Percentiles rank a stretch among this genome's conserved stretches.
Evolutionary conservation across 2,113 vertebrate species (phyloP).

Genomic region (Stictonetta naevosa): DNA sequence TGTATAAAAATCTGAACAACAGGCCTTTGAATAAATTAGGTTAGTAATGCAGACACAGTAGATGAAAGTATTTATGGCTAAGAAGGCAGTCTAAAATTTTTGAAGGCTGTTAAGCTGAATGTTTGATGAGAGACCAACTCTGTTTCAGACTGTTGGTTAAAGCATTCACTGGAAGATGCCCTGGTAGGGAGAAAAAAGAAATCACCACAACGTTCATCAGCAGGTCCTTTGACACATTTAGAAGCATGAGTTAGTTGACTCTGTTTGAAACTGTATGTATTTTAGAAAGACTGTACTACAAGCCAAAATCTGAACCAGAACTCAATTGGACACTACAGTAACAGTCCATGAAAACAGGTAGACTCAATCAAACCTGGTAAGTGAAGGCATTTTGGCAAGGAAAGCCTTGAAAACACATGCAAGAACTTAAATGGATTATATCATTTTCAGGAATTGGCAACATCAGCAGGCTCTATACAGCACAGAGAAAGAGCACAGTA

Average conservation of each 20-base stretch:
- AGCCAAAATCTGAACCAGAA: not conserved
- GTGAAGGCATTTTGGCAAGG: not conserved
- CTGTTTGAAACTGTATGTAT: not conserved
- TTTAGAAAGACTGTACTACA: not conserved
- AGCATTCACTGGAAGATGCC: not conserved
- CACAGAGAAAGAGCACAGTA: not conserved
- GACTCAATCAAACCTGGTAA: not conserved
- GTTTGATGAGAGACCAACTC: not conserved
- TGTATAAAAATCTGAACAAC: not conserved
- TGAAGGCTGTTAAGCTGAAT: not conserved
- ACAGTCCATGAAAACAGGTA: not conserved
- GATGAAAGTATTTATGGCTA: not conserved
- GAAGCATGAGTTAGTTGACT: accelerated
- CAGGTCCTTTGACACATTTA: not conserved
- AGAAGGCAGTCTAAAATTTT: not conserved
- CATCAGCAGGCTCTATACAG: not conserved
- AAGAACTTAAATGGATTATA: not conserved
- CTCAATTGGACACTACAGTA: not conserved
- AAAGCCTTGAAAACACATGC: not conserved
- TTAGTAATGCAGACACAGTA: not conserved
- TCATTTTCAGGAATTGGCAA: not conserved
- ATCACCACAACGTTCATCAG: not conserved
- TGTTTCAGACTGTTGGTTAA: not conserved
- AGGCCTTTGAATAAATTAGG: not conserved
- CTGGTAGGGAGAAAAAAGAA: not conserved